phyloP scores from a whole-genome alignment of 2,797 vertebrate genomes.

The Otolemur crassicaudatus region DNA sequence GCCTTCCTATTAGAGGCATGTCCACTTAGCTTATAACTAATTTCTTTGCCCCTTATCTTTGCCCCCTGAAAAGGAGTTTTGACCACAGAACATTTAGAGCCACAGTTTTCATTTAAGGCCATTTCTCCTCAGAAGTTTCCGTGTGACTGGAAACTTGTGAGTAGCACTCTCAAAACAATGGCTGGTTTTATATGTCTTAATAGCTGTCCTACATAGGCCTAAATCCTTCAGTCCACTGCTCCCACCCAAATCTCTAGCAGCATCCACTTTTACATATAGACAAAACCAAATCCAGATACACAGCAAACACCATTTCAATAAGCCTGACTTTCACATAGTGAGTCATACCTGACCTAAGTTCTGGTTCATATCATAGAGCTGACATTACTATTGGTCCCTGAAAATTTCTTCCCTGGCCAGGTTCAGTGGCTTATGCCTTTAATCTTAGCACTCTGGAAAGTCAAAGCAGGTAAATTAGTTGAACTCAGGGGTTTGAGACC shows the following conservation, averaged over 20 bases:
- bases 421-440: too few species aligned
- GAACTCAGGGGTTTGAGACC: too few species aligned
- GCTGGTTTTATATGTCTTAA: background rate
- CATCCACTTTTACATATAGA: background rate
- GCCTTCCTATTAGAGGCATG: background rate
- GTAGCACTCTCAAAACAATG: background rate
- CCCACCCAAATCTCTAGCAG: background rate
- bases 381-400: background rate
- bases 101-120: background rate
- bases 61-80: background rate
- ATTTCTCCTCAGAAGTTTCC: background rate
- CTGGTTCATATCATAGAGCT: background rate
- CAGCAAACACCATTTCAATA: background rate
- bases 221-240: background rate
- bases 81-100: background rate
- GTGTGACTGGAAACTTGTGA: background rate
- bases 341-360: background rate
- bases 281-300: background rate
- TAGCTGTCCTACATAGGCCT: background rate
- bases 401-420: background rate
- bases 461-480: too few species aligned
- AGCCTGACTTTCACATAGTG: background rate
- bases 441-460: too few species aligned
- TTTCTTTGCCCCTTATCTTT: constrained; percentile 1
- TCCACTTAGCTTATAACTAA: background rate